phyloP scores from a whole-genome alignment of 2,113 vertebrate genomes.

The Addax nasomaculatus region DNA sequence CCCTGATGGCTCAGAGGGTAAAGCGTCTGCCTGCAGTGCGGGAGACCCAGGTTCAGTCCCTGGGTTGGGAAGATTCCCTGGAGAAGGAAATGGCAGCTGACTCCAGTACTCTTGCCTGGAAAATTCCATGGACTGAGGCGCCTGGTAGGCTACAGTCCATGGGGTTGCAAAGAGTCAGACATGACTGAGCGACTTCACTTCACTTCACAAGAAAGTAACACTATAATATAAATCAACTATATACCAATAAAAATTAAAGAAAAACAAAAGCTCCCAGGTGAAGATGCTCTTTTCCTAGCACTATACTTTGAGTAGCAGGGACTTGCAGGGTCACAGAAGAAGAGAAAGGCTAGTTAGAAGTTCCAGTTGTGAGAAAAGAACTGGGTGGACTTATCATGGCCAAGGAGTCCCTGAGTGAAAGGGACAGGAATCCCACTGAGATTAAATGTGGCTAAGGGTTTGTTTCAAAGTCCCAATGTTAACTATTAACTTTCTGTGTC shows the following conservation, averaged over 20 bases:
- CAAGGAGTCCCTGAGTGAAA: not conserved
- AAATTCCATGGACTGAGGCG: not conserved
- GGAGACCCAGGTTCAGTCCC: not conserved
- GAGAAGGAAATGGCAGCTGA: not conserved
- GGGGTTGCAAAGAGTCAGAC: not conserved
- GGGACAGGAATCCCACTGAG: not conserved
- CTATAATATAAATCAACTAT: not conserved
- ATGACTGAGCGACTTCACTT: not conserved
- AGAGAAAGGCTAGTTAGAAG: not conserved
- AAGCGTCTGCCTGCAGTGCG: accelerated
- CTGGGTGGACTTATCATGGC: not conserved
- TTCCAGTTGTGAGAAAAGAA: not conserved
- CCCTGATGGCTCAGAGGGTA: not conserved
- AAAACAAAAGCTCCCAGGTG: not conserved
- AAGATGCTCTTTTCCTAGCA: not conserved
- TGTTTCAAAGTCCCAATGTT: not conserved
- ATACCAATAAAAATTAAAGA: not conserved
- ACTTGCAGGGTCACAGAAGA: not conserved
- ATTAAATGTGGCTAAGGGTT: not conserved
- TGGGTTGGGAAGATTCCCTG: not conserved
- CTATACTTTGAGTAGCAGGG: not conserved
- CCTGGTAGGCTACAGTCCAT: not conserved
- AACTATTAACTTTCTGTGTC: not conserved
- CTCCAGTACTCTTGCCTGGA: not conserved
- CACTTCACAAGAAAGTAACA: not conserved